A percentile compares a stretch with the other conserved stretches of the same genome.
phyloP scores from a whole-genome alignment of 2,797 vertebrate species.

The Myiotriccus ornatus region DNA sequence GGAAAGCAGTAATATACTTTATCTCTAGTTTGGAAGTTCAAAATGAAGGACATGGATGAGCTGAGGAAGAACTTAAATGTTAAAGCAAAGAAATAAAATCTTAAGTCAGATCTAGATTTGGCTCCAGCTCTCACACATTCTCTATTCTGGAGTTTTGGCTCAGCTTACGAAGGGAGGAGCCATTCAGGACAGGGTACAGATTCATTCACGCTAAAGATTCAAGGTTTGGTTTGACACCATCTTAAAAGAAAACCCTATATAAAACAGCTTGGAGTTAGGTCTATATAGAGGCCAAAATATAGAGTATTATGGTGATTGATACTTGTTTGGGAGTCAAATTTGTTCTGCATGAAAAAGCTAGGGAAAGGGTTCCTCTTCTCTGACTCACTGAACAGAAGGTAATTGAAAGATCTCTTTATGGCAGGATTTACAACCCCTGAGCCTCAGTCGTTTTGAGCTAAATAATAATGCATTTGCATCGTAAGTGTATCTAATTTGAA shows the following conservation, averaged over 20 bases:
- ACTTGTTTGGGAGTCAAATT: conserved; percentile 67
- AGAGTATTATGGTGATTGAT: conserved; percentile 66
- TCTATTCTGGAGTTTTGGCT: background rate
- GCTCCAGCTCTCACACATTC: background rate
- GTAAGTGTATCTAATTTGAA: conserved; percentile 70
- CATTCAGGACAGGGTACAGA: background rate
- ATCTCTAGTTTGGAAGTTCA: background rate
- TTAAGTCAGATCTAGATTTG: background rate
- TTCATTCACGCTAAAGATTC: conserved; percentile 2
- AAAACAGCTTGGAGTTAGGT: background rate
- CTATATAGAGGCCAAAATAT: conserved; percentile 40
- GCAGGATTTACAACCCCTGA: conserved; percentile 55
- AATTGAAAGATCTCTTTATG: conserved; percentile 61
- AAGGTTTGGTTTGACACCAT: background rate
- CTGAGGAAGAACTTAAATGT: background rate
- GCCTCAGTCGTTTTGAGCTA: conserved; percentile 52
- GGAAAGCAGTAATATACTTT: background rate
- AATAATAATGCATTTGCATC: conserved; percentile 65
- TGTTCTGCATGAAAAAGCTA: conserved; percentile 69
- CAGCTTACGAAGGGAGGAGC: background rate
- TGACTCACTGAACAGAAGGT: conserved; percentile 56
- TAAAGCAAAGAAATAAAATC: background rate
- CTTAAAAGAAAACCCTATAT: conserved; percentile 9
- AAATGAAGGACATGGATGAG: background rate
- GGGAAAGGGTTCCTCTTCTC: conserved; percentile 53